Evolutionary conservation across 2,797 vertebrate genomes (phyloP), one percentile per base, ranked within the genome.

Genomic region (Clangula hyemalis): DNA sequence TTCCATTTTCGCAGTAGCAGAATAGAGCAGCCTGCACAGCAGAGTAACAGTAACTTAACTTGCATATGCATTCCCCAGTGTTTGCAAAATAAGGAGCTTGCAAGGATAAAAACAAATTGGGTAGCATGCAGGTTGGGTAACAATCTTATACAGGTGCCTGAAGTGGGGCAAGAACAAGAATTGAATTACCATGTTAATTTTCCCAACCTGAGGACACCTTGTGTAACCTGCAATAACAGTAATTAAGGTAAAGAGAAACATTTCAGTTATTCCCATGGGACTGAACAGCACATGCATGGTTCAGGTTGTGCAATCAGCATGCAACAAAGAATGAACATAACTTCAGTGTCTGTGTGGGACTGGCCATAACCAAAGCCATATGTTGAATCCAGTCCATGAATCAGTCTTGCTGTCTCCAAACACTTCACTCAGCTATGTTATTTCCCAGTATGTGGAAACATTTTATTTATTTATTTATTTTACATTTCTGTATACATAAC

Each of bases 261-360:
- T 64, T 84, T 64, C 45, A 49, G 28, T 70, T 64, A 47, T n/a
- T 70, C 19, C 6, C 3, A 7, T 66, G 18, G 45, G 17, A 34
- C 34, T n/a, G 9, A 15, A 4, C 25, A 54, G 12, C 6, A 12
- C 1, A 0, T 20, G 1, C 10, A 0, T 39, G 21, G 14, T 19
- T 85, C 32, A 73, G 45, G 19, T 66, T 16, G 13, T 3, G 11
- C n/a, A 74, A 7, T 25, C 6, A 41, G 9, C 19, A 30, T 2
- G 2, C n/a, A 76, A 16, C n/a, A 68, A 20, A 16, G 30, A 73
- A 69, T 24, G 24, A 85, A 24, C 18, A 8, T 8, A 39, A 32
- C 18, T 53, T 76, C 28, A 57, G 34, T 25, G 8, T 10, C 6
- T 68, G 19, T 13, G 36, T 25, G 16, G 8, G 45, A 41, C n/a